Conservation (phyloP, 2,888 invertebrate genomes). For the Drosophila dives region DNA sequence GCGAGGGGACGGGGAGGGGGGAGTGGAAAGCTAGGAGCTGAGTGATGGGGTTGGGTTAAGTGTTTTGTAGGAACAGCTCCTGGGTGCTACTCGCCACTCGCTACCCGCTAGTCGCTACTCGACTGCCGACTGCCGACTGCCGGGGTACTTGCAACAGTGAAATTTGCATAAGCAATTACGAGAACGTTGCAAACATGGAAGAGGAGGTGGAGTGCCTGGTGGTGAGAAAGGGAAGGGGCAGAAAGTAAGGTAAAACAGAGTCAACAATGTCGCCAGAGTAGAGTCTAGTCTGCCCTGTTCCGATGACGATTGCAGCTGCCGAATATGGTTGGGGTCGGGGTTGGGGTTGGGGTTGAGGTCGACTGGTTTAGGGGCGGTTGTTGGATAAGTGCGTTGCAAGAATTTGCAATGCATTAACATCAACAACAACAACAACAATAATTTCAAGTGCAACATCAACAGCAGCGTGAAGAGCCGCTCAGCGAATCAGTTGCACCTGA, state of each 20-base stretch:
- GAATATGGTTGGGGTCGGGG: not conserved
- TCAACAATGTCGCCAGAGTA: constrained; percentile 39
- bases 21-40: too few species aligned
- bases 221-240: not conserved
- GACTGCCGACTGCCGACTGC: constrained; percentile 1
- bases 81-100: not conserved
- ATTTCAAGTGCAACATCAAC: constrained; percentile 26
- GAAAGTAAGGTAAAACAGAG: constrained; percentile 10
- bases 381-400: constrained; percentile 46
- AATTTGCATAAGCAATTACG: constrained; percentile 80
- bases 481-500: constrained; percentile 22
- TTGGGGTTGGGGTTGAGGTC: not conserved
- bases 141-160: constrained; percentile 54
- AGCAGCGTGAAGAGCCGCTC: not conserved
- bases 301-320: constrained; percentile 1
- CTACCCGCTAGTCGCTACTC: not conserved
- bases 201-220: too few species aligned
- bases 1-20: not conserved
- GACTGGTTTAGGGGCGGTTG: constrained; percentile 10
- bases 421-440: constrained; percentile 29
- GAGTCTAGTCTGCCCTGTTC: constrained; percentile 9
- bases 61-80: not conserved
- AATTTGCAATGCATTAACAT: constrained; percentile 58
- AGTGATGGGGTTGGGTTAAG: not conserved
- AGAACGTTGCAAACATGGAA: constrained; percentile 48